phyloP scores from a whole-genome alignment of 2,797 vertebrate genomes.

The Hipposideros larvatus region DNA sequence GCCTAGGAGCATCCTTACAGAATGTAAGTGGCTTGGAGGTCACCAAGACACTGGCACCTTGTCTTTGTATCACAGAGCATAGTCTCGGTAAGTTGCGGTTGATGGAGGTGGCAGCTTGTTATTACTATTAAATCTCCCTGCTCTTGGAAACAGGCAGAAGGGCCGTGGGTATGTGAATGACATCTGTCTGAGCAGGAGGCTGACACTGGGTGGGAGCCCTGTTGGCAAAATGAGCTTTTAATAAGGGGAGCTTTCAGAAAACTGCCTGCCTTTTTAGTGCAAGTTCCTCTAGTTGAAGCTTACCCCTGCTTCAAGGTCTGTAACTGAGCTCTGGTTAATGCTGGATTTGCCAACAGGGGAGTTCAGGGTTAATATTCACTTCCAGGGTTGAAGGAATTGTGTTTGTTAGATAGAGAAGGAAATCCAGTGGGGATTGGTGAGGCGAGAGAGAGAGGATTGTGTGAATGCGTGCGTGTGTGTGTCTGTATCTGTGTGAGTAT shows the following conservation, averaged over 20 bases:
- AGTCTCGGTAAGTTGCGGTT: not conserved
- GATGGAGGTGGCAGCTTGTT: not conserved
- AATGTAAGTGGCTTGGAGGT: not conserved
- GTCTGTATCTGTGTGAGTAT: not conserved
- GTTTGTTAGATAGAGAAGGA: not conserved
- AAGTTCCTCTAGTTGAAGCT: not conserved
- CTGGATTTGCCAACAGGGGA: not conserved
- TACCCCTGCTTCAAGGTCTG: not conserved
- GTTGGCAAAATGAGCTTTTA: conserved; percentile 31
- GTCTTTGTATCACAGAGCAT: not conserved
- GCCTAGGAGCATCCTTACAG: not conserved
- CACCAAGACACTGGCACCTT: not conserved
- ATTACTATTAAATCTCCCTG: not conserved
- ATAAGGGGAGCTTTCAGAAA: not conserved
- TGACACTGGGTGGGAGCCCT: not conserved
- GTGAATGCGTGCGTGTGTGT: too few relatives aligned
- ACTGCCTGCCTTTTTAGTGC: not conserved
- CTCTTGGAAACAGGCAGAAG: not conserved
- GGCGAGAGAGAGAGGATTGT: too few relatives aligned
- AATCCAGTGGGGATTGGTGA: not conserved
- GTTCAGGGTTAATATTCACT: not conserved
- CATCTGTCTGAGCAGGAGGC: not conserved
- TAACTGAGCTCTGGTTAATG: not conserved
- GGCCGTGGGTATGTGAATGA: not conserved
- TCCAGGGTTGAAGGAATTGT: not conserved